Conservation (phyloP, 1,140 invertebrate genomes). For the Daktulosphaira vitifoliae region DNA sequence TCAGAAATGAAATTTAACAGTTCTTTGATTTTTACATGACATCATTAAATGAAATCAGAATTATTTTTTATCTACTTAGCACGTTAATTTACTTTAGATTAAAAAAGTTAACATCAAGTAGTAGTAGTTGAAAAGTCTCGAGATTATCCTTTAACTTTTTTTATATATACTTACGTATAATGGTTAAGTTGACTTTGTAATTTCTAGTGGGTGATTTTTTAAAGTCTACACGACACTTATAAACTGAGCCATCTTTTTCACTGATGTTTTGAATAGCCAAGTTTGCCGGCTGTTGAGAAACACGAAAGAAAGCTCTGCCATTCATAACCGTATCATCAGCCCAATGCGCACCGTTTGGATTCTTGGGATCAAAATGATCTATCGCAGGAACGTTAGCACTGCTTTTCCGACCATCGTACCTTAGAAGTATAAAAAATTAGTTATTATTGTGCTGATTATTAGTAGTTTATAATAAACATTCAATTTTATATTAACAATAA, state of each 20-base stretch:
- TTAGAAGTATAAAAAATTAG: neutral
- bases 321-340: constrained; percentile 48
- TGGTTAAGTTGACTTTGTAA: constrained; percentile 64
- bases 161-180: constrained; percentile 70
- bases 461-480: no score
- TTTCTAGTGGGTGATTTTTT: constrained; percentile 70
- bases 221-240: constrained; percentile 72
- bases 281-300: constrained; percentile 49
- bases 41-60: no score
- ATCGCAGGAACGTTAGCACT: neutral
- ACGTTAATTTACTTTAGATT: no score
- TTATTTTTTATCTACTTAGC: no score
- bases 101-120: no score
- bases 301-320: constrained; percentile 49
- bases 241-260: constrained; percentile 60
- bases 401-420: neutral
- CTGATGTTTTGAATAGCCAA: constrained; percentile 56
- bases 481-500: no score
- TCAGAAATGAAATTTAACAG: no score
- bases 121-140: no score
- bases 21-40: no score
- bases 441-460: no score
- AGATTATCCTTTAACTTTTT: no score
- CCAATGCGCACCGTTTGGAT: constrained; percentile 42
- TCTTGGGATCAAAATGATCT: neutral